A percentile compares a stretch with the other conserved stretches of the same genome.
Evolutionary conservation across 2,888 invertebrate species (phyloP).

Genomic region (Drosophila emarginata): DNA sequence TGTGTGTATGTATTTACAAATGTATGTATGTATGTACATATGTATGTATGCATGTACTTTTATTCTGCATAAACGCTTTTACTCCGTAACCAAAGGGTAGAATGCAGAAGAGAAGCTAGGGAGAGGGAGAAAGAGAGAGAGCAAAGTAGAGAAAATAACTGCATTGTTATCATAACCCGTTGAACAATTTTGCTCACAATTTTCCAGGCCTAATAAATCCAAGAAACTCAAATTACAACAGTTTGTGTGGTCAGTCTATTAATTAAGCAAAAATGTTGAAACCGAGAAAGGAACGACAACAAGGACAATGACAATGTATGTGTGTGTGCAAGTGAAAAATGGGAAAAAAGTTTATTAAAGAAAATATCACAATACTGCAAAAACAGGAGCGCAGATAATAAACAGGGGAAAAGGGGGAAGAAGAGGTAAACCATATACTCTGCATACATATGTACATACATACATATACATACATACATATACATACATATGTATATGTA

Average conservation of each 20-base stretch:
- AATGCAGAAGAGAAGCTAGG: not conserved
- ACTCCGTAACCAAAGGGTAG: not conserved
- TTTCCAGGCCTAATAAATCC: constrained; percentile 20
- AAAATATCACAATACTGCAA: not conserved
- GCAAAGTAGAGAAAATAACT: constrained; percentile 7
- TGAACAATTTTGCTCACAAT: constrained; percentile 17
- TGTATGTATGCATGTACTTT: no score
- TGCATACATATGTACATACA: not conserved
- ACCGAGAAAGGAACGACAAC: constrained; percentile 8
- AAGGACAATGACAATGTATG: not conserved
- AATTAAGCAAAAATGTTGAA: constrained; percentile 26
- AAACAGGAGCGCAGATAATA: not conserved
- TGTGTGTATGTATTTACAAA: no score
- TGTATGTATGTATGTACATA: not conserved
- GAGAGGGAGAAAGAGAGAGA: not conserved
- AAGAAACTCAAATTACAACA: constrained; percentile 31
- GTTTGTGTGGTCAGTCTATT: constrained; percentile 40
- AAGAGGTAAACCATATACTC: no score
- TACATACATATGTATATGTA: no score
- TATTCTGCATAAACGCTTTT: not conserved
- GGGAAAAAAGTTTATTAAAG: constrained; percentile 14
- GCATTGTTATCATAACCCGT: constrained; percentile 20
- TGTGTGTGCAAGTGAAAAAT: constrained; percentile 5
- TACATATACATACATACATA: no score
- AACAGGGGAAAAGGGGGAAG: not conserved